These are phyloP conservation scores for Gobio occitaniae DNA, from an alignment of 2,797 vertebrate species.

Conservation along the genomic window DNA sequence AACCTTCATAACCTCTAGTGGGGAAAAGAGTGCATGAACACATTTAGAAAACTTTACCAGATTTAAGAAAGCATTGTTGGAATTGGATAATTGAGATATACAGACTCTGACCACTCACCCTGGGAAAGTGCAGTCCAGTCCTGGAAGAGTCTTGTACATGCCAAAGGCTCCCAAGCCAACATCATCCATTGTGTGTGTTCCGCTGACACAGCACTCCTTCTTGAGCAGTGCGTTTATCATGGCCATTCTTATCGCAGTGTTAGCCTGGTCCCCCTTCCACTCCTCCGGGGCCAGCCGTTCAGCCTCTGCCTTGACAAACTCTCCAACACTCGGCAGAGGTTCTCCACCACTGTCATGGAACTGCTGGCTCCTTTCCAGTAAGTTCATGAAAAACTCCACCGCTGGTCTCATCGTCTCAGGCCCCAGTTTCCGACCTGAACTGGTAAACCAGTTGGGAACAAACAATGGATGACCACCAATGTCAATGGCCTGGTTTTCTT, in stretches of 20 bases:
- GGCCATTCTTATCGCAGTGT: constrained; percentile 73
- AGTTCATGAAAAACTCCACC: constrained; percentile 71
- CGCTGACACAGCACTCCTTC: constrained; percentile 87
- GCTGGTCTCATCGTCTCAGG: constrained; percentile 67
- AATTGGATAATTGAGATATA: not conserved
- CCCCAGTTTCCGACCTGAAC: constrained; percentile 81
- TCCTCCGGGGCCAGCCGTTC: constrained; percentile 60
- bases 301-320: constrained; percentile 80
- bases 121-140: constrained; percentile 92
- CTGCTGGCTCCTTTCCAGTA: constrained; percentile 75
- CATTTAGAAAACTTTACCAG: not conserved
- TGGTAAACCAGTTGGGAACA: constrained; percentile 76
- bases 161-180: constrained; percentile 85
- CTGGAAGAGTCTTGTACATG: constrained; percentile 86
- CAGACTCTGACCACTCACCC: constrained; percentile 69
- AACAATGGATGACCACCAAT: constrained; percentile 74
- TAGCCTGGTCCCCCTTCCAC: constrained; percentile 70
- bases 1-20: constrained; percentile 87
- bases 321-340: constrained; percentile 80
- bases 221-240: constrained; percentile 81
- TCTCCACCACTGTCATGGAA: constrained; percentile 67
- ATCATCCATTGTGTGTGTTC: constrained; percentile 87
- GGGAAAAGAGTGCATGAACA: constrained; percentile 36
- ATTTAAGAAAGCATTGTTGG: not conserved
- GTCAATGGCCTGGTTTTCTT: constrained; percentile 87